These are phyloP conservation scores for Graptemys geographica DNA, from an alignment of 2,797 vertebrate genomes.

Conservation along the genomic window DNA sequence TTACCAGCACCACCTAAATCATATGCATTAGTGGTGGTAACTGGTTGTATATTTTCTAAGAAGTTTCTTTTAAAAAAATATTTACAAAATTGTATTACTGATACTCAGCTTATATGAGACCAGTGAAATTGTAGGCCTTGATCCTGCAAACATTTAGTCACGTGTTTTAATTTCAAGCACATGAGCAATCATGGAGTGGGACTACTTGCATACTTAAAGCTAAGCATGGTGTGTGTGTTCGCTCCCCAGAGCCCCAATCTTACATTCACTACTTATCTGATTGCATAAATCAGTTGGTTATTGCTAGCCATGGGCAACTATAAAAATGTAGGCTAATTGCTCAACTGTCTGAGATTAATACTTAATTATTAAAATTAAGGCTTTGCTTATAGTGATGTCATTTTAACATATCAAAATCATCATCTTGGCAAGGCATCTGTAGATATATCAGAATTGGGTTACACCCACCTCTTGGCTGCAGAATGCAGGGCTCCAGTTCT, in stretches of 20 bases:
- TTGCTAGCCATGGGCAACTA: neutral
- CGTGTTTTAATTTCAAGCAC: neutral
- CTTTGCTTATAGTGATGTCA: conserved; percentile 24
- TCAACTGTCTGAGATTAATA: neutral
- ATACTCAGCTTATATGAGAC: neutral
- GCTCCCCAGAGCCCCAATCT: neutral
- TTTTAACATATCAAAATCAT: conserved; percentile 3
- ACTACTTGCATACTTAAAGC: neutral
- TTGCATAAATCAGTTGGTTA: neutral
- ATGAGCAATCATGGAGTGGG: neutral
- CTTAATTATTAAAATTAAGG: neutral
- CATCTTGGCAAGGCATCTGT: conserved; percentile 47
- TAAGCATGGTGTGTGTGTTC: neutral
- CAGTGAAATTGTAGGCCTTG: neutral
- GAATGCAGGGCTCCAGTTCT: neutral
- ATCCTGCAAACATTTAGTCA: neutral
- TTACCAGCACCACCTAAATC: neutral
- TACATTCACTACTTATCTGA: neutral
- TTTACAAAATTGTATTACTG: neutral
- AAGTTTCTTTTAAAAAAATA: neutral
- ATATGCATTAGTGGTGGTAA: neutral
- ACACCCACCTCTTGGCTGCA: conserved; percentile 59
- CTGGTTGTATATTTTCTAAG: neutral
- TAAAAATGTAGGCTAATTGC: neutral
- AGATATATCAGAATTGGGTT: conserved; percentile 31